These are phyloP conservation scores for Leucosticte australis DNA, from an alignment of 2,113 vertebrate species.

Conservation along the genomic window DNA sequence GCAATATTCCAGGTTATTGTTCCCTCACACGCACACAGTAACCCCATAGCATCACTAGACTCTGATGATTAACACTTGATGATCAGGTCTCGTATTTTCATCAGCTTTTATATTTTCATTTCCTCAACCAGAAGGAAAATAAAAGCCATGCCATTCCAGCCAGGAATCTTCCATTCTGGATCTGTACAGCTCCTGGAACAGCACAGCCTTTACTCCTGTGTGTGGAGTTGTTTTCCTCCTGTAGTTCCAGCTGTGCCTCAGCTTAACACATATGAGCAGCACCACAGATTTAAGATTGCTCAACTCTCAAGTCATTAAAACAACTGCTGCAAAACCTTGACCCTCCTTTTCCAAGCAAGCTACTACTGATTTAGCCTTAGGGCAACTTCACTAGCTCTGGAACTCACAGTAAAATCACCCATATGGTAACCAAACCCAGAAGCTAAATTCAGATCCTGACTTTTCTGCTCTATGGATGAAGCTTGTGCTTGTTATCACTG, in stretches of 20 bases:
- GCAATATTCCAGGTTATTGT: neutral
- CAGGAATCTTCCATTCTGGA: neutral
- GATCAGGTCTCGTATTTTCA: neutral
- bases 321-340: neutral
- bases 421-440: neutral
- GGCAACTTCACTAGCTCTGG: neutral
- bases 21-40: neutral
- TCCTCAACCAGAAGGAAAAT: neutral
- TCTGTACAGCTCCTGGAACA: neutral
- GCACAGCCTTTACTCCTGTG: neutral
- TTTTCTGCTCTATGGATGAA: neutral
- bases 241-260: neutral
- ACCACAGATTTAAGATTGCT: neutral
- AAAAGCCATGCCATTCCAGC: neutral
- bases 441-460: neutral
- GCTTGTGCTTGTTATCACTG: neutral
- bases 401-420: neutral
- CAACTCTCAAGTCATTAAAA: neutral
- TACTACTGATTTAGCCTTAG: neutral
- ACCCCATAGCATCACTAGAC: neutral
- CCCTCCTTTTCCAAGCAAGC: neutral
- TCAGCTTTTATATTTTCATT: neutral
- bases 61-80: neutral
- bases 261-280: neutral
- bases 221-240: neutral